Evolutionary conservation across 2,797 vertebrate genomes (phyloP).

Genomic region (Myiotriccus ornatus): DNA sequence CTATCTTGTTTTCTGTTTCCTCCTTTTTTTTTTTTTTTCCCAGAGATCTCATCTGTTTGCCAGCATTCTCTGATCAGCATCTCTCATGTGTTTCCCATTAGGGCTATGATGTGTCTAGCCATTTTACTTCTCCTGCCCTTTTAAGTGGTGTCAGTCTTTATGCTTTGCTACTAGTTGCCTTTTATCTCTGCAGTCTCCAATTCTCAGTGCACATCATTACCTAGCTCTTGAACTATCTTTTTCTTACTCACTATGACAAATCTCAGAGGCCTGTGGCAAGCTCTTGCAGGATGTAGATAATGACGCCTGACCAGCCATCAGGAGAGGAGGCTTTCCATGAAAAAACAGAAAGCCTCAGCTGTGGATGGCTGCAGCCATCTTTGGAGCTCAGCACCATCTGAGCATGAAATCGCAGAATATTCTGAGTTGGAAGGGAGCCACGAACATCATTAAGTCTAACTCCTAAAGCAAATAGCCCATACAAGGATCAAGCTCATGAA

Average conservation of each 20-base stretch:
- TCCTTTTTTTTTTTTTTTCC: slow-evolving; percentile 35
- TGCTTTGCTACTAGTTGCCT: slow-evolving; percentile 63
- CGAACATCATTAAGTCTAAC: background rate
- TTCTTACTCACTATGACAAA: slow-evolving; percentile 1
- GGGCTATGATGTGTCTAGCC: slow-evolving; percentile 60
- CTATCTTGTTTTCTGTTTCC: slow-evolving; percentile 76
- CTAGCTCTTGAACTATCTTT: slow-evolving; percentile 50
- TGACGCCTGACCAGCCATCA: accelerated
- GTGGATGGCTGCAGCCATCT: background rate
- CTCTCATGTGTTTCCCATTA: slow-evolving; percentile 71
- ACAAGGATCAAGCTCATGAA: background rate
- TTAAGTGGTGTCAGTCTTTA: slow-evolving; percentile 65
- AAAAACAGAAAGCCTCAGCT: background rate
- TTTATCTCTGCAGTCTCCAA: slow-evolving; percentile 62
- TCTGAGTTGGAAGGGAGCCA: background rate
- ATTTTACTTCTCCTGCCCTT: slow-evolving; percentile 45
- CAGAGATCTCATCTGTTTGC: slow-evolving; percentile 70
- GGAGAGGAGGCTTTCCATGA: background rate
- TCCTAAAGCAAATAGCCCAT: background rate
- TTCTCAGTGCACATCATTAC: slow-evolving; percentile 55
- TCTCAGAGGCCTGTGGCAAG: background rate
- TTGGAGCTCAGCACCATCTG: accelerated
- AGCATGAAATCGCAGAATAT: background rate
- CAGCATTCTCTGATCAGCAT: slow-evolving; percentile 61
- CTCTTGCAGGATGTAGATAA: slow-evolving; percentile 32